These are phyloP conservation scores for Eurystomus glaucurus DNA, from an alignment of 2,797 vertebrate genomes.

Conservation along the genomic window DNA sequence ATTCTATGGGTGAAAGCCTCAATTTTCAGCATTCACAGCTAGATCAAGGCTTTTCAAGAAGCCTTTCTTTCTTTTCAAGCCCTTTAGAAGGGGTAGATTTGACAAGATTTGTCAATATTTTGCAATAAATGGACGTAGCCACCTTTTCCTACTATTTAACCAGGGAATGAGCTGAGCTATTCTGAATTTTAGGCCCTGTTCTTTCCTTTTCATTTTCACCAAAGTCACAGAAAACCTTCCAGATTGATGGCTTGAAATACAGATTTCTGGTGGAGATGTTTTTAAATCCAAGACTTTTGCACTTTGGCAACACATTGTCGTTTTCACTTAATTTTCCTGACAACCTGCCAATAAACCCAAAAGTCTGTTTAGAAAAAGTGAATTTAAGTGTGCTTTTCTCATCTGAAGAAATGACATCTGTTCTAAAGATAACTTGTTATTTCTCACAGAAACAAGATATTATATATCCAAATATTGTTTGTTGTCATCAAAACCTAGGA, in stretches of 20 bases:
- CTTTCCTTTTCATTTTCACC: background rate
- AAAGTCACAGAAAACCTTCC: conserved; percentile 20
- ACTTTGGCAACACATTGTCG: background rate
- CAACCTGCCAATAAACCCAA: conserved; percentile 1
- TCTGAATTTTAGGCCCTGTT: background rate
- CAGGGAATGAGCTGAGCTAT: background rate
- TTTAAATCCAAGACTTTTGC: conserved; percentile 37
- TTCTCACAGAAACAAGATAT: conserved; percentile 28
- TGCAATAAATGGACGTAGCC: background rate
- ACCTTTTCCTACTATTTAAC: background rate
- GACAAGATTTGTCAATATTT: background rate
- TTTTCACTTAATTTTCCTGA: conserved; percentile 58
- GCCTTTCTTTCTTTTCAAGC: background rate
- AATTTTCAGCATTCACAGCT: background rate
- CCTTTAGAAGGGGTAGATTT: background rate
- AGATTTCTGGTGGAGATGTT: conserved; percentile 20
- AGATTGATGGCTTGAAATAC: background rate
- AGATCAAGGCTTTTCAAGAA: background rate
- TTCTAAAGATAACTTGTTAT: conserved; percentile 31
- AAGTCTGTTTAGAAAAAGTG: conserved; percentile 12
- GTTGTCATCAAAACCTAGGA: background rate
- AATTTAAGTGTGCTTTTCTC: conserved; percentile 25
- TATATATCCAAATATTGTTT: background rate
- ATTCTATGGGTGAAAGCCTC: background rate
- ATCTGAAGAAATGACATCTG: conserved; percentile 34